phyloP scores from a whole-genome alignment of 2,797 vertebrate species.

The Garrulus glandarius region DNA sequence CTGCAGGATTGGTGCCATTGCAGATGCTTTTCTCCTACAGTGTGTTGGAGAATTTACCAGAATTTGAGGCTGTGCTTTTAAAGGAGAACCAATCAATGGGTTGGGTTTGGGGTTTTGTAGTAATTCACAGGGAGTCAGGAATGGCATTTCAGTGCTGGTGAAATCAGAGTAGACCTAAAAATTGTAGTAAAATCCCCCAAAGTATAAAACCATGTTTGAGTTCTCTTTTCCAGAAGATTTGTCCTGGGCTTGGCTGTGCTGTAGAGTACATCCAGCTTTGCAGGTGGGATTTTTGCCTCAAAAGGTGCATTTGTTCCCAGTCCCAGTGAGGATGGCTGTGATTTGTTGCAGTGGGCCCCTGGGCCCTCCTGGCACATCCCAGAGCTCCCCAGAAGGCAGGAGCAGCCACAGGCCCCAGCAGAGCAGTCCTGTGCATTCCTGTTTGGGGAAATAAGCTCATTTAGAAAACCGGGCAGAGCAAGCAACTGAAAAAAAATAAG shows the following conservation, averaged over 20 bases:
- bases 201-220: neutral
- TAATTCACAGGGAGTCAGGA: neutral
- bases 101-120: neutral
- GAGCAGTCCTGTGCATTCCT: neutral
- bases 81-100: neutral
- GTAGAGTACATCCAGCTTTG: neutral
- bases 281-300: neutral
- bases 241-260: neutral
- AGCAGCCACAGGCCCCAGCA: neutral
- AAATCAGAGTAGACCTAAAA: neutral
- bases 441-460: neutral
- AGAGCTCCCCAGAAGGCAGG: neutral
- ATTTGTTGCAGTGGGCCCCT: neutral
- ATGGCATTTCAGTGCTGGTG: neutral
- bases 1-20: neutral
- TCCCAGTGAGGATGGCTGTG: neutral
- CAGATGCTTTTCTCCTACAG: neutral
- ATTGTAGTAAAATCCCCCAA: accelerated
- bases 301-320: accelerated
- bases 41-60: neutral
- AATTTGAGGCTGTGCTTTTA: neutral
- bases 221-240: neutral
- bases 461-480: neutral
- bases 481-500: neutral
- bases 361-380: neutral